phyloP scores from a whole-genome alignment of 30 jellyfish, hydroid and myxozoan species.

The Thelohanellus kitauei region DNA sequence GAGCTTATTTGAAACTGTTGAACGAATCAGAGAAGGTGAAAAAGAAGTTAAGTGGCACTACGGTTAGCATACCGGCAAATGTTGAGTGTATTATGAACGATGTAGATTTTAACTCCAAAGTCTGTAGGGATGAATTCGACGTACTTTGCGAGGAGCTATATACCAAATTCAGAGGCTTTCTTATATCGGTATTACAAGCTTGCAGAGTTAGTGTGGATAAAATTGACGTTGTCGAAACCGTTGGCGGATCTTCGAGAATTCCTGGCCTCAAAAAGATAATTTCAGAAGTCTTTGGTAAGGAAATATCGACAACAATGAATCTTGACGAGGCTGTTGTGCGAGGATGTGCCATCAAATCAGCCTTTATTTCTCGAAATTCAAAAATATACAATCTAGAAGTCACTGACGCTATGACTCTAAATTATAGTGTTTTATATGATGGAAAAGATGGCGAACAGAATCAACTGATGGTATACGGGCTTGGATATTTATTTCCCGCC shows the following conservation, averaged over 20 bases:
- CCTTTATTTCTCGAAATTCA: neutral
- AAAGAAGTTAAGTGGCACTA: slow-evolving; percentile 45
- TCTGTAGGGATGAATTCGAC: slow-evolving; percentile 23
- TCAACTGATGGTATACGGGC: neutral
- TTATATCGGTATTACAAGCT: neutral
- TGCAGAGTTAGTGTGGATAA: slow-evolving; percentile 3
- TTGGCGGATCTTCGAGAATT: slow-evolving; percentile 57
- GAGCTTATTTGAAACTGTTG: slow-evolving; percentile 38
- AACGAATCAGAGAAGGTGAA: slow-evolving; percentile 39
- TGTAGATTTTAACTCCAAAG: slow-evolving; percentile 20
- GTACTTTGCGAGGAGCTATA: neutral
- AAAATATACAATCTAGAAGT: neutral
- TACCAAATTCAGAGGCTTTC: too few species aligned
- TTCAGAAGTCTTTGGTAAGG: slow-evolving; percentile 19
- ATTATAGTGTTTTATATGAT: neutral
- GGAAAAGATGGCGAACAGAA: neutral
- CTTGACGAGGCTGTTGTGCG: slow-evolving; percentile 87
- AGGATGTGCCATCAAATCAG: slow-evolving; percentile 39
- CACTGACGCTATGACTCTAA: too few species aligned
- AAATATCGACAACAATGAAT: slow-evolving; percentile 33
- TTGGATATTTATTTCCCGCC: too few species aligned
- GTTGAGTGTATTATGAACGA: slow-evolving; percentile 76
- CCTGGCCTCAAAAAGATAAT: slow-evolving; percentile 28
- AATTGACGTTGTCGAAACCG: slow-evolving; percentile 27
- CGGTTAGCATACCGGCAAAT: slow-evolving; percentile 24